Percentiles rank a stretch among this genome's conserved stretches.
These are phyloP conservation scores for Xiphophorus maculatus DNA, from an alignment of 2,113 vertebrate species.

Conservation along the genomic window DNA sequence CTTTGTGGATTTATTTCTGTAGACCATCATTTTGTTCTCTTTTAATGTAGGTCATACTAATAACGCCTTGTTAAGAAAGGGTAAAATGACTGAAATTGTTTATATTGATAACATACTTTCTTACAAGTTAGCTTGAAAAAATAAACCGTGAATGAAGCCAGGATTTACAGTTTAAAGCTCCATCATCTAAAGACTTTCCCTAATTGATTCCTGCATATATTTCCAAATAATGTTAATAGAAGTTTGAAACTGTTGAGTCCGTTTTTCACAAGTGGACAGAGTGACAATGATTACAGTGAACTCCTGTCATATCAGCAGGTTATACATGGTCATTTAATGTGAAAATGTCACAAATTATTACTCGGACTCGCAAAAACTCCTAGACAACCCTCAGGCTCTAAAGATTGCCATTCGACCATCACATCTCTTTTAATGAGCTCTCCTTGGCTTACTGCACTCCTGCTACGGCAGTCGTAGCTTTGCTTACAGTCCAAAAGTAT, in stretches of 20 bases:
- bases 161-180: neutral
- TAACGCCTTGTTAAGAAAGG: too few species aligned
- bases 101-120: neutral
- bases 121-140: conserved; percentile 11
- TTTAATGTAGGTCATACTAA: too few species aligned
- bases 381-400: conserved; percentile 44
- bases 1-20: neutral
- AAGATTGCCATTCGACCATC: conserved; percentile 59
- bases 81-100: neutral
- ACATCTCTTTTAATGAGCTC: conserved; percentile 68
- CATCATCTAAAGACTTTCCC: neutral
- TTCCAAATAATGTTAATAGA: neutral
- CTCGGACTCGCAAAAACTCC: conserved; percentile 43
- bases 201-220: neutral
- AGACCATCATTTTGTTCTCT: neutral
- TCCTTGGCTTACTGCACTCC: conserved; percentile 31
- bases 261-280: conserved; percentile 23
- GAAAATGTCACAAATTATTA: conserved; percentile 63
- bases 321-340: conserved; percentile 45
- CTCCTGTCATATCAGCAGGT: conserved; percentile 24
- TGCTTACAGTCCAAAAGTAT: conserved; percentile 38
- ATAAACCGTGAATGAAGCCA: too few species aligned
- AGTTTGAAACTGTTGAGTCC: conserved; percentile 5
- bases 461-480: conserved; percentile 33
- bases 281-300: conserved; percentile 37